Evolutionary conservation across 2,797 vertebrate genomes (phyloP).

Genomic region (Masticophis lateralis): DNA sequence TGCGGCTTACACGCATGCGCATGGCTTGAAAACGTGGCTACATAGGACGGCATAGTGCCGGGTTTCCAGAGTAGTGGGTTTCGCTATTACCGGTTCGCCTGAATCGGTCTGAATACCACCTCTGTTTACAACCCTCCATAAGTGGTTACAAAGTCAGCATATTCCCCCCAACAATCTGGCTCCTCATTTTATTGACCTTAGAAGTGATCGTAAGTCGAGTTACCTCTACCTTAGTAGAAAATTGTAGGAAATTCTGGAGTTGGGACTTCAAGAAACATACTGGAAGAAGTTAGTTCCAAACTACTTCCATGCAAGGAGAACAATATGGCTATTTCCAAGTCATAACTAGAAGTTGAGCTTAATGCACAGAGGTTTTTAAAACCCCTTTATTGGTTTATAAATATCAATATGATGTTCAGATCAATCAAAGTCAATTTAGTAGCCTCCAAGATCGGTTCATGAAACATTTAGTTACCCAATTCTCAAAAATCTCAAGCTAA

Average conservation of each 20-base stretch:
- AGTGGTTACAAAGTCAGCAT: too few relatives aligned
- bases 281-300: not conserved
- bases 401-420: not conserved
- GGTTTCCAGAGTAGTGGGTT: too few relatives aligned
- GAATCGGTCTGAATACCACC: too few relatives aligned
- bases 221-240: not conserved
- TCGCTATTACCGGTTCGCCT: too few relatives aligned
- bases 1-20: too few relatives aligned
- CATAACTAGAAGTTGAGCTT: not conserved
- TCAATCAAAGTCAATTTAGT: slow-evolving; percentile 20
- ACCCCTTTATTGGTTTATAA: not conserved
- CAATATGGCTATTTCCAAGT: not conserved
- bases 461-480: slow-evolving; percentile 15
- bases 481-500: slow-evolving; percentile 25
- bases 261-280: not conserved
- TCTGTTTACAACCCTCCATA: too few relatives aligned
- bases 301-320: not conserved
- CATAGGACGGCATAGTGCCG: too few relatives aligned
- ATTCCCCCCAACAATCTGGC: too few relatives aligned
- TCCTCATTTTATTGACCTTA: too few relatives aligned
- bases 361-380: not conserved
- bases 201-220: too few relatives aligned
- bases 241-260: not conserved
- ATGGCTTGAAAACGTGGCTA: too few relatives aligned
- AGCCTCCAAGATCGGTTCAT: slow-evolving; percentile 11